A percentile compares a stretch with the other conserved stretches of the same genome.
Evolutionary conservation across 2,888 invertebrate species (phyloP).

Genomic region (Plutella xylostella): DNA sequence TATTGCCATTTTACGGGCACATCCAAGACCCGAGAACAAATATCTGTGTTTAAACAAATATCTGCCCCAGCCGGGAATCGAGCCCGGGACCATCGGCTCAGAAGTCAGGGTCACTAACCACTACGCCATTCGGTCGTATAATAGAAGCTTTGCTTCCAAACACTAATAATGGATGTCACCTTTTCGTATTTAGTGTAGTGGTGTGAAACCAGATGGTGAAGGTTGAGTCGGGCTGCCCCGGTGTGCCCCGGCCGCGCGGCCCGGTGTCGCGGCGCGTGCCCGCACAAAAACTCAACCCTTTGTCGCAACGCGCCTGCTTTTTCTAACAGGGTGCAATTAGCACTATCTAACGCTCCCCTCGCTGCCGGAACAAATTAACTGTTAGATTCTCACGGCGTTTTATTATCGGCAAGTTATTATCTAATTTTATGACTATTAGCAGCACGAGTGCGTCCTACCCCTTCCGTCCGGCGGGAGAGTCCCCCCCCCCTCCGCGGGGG

Average conservation of each 20-base stretch:
- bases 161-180: too few relatives aligned
- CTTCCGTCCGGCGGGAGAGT: neutral
- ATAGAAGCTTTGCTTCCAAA: too few relatives aligned
- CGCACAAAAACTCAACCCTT: conserved; percentile 37
- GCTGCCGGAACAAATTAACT: conserved; percentile 37
- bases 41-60: too few relatives aligned
- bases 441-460: conserved; percentile 4
- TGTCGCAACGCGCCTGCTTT: conserved; percentile 29
- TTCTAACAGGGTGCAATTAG: conserved; percentile 23
- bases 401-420: conserved; percentile 16
- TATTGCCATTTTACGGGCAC: too few relatives aligned
- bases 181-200: too few relatives aligned
- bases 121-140: too few relatives aligned
- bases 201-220: neutral
- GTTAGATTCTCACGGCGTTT: conserved; percentile 35
- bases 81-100: too few relatives aligned
- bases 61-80: too few relatives aligned
- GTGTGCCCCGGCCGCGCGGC: neutral
- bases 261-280: conserved; percentile 26
- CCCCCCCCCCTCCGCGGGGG: neutral
- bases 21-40: too few relatives aligned
- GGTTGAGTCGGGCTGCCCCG: too few relatives aligned
- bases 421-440: conserved; percentile 13
- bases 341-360: conserved; percentile 32
- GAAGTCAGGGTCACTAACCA: too few relatives aligned